phyloP scores from a whole-genome alignment of 2,797 vertebrate genomes.

The Yasuhikotakia modesta region DNA sequence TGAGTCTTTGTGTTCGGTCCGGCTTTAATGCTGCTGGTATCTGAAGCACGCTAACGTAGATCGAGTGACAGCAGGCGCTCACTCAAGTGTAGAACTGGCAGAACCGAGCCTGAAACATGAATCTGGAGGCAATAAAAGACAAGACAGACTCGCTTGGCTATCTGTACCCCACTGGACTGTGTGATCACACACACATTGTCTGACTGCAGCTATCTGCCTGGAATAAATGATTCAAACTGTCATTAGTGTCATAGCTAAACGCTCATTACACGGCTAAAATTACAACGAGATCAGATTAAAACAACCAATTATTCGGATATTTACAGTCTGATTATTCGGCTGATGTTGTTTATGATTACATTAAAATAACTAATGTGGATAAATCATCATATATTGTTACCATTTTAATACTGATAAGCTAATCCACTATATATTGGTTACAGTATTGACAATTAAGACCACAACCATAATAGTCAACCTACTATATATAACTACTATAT shows the following conservation, averaged over 20 bases:
- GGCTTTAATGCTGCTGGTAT: slow-evolving; percentile 66
- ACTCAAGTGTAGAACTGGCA: slow-evolving; percentile 72
- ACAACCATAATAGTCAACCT: too few species aligned
- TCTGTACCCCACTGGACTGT: slow-evolving; percentile 4
- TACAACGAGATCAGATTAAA: background rate
- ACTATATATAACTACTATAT: too few species aligned
- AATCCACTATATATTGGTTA: too few species aligned
- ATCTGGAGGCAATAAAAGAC: slow-evolving; percentile 76
- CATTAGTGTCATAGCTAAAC: background rate
- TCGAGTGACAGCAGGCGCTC: slow-evolving; percentile 71
- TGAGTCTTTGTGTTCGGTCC: slow-evolving; percentile 27
- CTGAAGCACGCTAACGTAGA: slow-evolving; percentile 72
- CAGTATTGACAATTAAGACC: too few species aligned
- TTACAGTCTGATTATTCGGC: background rate
- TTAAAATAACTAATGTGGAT: too few species aligned
- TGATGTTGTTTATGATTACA: too few species aligned
- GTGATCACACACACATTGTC: background rate
- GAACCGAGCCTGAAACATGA: slow-evolving; percentile 72
- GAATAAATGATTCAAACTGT: slow-evolving; percentile 2
- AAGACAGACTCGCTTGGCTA: slow-evolving; percentile 28
- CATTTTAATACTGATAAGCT: too few species aligned
- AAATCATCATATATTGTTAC: too few species aligned
- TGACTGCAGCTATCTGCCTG: background rate
- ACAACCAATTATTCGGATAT: background rate
- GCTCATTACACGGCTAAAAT: background rate